Evolutionary conservation across 2,888 invertebrate species (phyloP).

Genomic region (Myopa tessellatipennis): DNA sequence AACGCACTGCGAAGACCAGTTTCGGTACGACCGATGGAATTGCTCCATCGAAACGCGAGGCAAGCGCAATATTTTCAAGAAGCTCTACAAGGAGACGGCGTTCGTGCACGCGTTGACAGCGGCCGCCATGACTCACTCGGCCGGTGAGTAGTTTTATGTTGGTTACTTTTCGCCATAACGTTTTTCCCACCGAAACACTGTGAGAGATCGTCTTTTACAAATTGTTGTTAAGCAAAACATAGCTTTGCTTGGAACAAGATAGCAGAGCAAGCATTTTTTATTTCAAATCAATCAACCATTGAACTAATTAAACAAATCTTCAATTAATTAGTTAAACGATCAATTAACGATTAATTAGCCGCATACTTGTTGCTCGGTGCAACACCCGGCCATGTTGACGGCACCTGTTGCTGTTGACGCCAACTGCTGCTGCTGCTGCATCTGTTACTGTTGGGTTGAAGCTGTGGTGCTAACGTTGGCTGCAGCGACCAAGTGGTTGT

Average conservation of each 20-base stretch:
- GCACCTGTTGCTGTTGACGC: slow-evolving; percentile 26
- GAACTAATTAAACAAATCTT: neutral
- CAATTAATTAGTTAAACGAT: neutral
- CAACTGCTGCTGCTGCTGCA: slow-evolving; percentile 37
- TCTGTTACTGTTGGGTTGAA: slow-evolving; percentile 15
- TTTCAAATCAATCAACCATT: slow-evolving; percentile 1
- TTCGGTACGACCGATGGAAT: slow-evolving; percentile 79
- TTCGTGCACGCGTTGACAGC: slow-evolving; percentile 77
- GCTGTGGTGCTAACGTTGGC: slow-evolving; percentile 43
- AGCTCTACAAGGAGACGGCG: slow-evolving; percentile 73
- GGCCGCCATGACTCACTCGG: slow-evolving; percentile 78
- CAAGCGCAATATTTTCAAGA: slow-evolving; percentile 71
- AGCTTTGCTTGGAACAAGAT: slow-evolving; percentile 9
- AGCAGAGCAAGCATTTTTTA: slow-evolving; percentile 38
- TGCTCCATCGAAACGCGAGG: slow-evolving; percentile 74
- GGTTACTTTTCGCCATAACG: no score
- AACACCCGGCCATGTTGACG: neutral
- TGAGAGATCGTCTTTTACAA: slow-evolving; percentile 54
- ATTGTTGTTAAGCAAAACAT: neutral
- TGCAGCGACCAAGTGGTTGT: neutral
- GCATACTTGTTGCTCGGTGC: slow-evolving; percentile 16
- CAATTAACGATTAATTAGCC: no score
- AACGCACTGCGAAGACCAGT: slow-evolving; percentile 74
- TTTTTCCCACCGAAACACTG: slow-evolving; percentile 53
- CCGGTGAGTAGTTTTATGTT: no score